Percentiles rank a stretch among this genome's conserved stretches.
phyloP scores from a whole-genome alignment of 2,113 vertebrate species.

The Proterorhinus semilunaris region DNA sequence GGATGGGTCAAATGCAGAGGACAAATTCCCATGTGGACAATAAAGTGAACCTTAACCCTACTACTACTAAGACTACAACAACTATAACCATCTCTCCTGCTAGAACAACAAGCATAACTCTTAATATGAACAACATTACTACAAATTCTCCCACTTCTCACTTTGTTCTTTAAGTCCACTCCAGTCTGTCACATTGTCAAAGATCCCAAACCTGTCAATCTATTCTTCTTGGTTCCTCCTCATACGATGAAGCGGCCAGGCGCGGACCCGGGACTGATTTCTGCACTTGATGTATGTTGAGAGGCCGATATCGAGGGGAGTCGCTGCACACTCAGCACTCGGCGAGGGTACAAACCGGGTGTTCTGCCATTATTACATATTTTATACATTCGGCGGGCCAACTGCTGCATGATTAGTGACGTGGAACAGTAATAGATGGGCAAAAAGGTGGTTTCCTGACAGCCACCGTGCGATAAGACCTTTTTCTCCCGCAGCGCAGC shows the following conservation, averaged over 20 bases:
- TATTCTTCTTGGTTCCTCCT: background rate
- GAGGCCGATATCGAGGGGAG: background rate
- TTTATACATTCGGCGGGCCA: slow-evolving; percentile 1
- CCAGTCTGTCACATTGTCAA: slow-evolving; percentile 11
- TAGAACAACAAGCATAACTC: too few species aligned
- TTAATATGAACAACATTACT: background rate
- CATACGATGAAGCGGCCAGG: background rate
- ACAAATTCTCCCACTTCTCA: background rate
- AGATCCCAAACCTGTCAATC: slow-evolving; percentile 1
- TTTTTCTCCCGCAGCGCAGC: too few species aligned
- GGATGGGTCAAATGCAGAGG: too few species aligned
- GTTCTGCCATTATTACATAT: slow-evolving; percentile 5
- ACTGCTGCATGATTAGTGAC: background rate
- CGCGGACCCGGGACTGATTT: background rate
- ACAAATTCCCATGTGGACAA: too few species aligned
- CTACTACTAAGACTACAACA: background rate
- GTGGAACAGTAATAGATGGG: background rate
- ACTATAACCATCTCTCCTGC: background rate
- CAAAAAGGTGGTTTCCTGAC: background rate
- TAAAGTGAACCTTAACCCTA: background rate
- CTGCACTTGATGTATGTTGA: background rate
- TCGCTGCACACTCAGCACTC: slow-evolving; percentile 1
- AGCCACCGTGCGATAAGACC: too few species aligned
- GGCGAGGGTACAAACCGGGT: background rate
- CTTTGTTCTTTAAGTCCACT: background rate